Conservation (phyloP, 2,797 vertebrate species). For the Enteromius viviparus region DNA sequence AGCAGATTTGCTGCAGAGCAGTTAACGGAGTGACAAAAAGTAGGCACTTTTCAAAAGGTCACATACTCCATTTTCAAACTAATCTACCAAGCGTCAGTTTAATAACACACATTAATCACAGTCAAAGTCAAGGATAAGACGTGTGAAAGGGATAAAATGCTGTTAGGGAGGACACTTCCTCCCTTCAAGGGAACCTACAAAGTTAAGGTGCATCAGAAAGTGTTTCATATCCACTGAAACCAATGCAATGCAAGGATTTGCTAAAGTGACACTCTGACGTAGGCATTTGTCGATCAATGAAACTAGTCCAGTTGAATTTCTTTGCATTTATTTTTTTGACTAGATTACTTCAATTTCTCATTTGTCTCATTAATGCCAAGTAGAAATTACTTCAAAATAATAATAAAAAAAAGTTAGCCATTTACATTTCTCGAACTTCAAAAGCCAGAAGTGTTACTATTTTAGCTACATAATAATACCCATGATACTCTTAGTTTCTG, state of each 20-base stretch:
- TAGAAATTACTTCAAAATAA: too few species aligned
- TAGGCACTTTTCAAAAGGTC: neutral
- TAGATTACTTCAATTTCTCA: too few species aligned
- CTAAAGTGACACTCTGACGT: neutral
- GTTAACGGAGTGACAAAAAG: neutral
- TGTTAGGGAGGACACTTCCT: neutral
- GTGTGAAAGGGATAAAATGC: neutral
- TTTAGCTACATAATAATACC: neutral
- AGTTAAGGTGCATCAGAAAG: neutral
- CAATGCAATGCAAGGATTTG: neutral
- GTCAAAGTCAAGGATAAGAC: neutral
- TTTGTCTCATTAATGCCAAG: too few species aligned
- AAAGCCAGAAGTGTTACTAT: too few species aligned
- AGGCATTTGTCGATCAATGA: too few species aligned
- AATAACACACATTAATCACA: slow-evolving; percentile 27
- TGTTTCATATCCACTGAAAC: neutral
- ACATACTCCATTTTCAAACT: neutral
- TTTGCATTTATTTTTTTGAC: neutral
- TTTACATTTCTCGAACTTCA: too few species aligned
- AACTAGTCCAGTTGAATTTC: neutral
- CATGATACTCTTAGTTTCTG: neutral
- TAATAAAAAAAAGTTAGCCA: too few species aligned
- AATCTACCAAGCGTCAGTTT: neutral
- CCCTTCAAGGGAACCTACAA: neutral
- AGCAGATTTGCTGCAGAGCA: neutral